Percentiles rank a stretch among this genome's conserved stretches.
Evolutionary conservation across 2,888 invertebrate genomes (phyloP).

Genomic region (Camponotus fellah): DNA sequence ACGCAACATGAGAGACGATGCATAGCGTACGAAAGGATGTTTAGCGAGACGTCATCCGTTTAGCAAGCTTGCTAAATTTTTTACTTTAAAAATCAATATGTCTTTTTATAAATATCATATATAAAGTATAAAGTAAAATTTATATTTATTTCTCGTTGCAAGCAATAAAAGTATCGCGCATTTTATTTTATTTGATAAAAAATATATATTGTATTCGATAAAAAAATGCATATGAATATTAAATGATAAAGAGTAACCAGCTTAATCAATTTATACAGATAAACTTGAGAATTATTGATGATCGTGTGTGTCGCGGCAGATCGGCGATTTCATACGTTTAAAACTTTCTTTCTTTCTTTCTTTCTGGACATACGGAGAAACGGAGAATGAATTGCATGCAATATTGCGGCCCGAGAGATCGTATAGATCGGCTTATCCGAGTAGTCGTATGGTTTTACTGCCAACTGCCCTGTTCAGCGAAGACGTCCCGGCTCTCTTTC

Average conservation of each 20-base stretch:
- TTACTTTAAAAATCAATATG: not conserved
- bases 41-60: slow-evolving; percentile 24
- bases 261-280: not conserved
- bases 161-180: not conserved
- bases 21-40: slow-evolving; percentile 7
- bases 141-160: not conserved
- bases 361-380: slow-evolving; percentile 16
- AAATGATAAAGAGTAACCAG: not conserved
- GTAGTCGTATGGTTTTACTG: slow-evolving; percentile 56
- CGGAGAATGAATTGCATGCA: slow-evolving; percentile 56
- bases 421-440: slow-evolving; percentile 58
- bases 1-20: slow-evolving; percentile 12
- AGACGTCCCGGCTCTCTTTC: slow-evolving; percentile 42
- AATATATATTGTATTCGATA: not conserved
- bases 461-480: slow-evolving; percentile 50
- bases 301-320: slow-evolving; percentile 24
- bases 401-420: slow-evolving; percentile 44
- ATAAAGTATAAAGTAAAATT: not conserved
- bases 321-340: slow-evolving; percentile 39
- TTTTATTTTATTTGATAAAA: not conserved
- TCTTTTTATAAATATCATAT: not conserved
- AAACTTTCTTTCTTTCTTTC: not conserved
- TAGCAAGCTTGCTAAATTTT: not conserved
- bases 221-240: not conserved
- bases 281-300: slow-evolving; percentile 11